phyloP scores from a whole-genome alignment of 1,140 invertebrate genomes.

The Homarus americanus region DNA sequence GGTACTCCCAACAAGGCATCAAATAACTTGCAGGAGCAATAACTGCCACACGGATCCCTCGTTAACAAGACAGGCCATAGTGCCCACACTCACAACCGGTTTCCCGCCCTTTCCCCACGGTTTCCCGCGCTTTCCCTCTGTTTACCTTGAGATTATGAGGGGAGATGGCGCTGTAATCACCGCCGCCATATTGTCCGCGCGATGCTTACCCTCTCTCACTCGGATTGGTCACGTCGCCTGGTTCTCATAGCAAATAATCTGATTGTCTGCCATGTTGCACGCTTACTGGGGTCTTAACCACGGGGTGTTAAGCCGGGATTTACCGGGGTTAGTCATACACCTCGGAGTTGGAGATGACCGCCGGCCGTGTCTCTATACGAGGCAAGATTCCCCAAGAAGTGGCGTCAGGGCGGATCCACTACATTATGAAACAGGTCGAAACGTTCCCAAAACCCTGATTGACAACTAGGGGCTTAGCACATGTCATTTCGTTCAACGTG shows the following conservation, averaged over 20 bases:
- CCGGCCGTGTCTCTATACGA: too few relatives aligned
- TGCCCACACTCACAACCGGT: conserved; percentile 37
- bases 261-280: neutral
- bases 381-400: too few relatives aligned
- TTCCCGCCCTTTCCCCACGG: conserved; percentile 3
- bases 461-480: conserved; percentile 58
- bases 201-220: conserved; percentile 65
- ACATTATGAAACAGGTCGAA: conserved; percentile 33
- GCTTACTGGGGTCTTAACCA: too few relatives aligned
- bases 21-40: neutral
- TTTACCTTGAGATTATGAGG: conserved; percentile 73
- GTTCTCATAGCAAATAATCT: neutral
- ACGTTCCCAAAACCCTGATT: neutral
- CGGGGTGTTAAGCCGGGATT: neutral
- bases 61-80: conserved; percentile 29
- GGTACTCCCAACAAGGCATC: neutral
- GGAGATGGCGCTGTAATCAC: conserved; percentile 71
- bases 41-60: conserved; percentile 30
- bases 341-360: too few relatives aligned
- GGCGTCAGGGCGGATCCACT: neutral
- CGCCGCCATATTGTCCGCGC: conserved; percentile 67
- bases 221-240: conserved; percentile 53
- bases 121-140: conserved; percentile 63
- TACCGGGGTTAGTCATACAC: too few relatives aligned
- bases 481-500: conserved; percentile 68